These are phyloP conservation scores for Acanthopagrus latus DNA, from an alignment of 2,797 vertebrate species.

Conservation along the genomic window DNA sequence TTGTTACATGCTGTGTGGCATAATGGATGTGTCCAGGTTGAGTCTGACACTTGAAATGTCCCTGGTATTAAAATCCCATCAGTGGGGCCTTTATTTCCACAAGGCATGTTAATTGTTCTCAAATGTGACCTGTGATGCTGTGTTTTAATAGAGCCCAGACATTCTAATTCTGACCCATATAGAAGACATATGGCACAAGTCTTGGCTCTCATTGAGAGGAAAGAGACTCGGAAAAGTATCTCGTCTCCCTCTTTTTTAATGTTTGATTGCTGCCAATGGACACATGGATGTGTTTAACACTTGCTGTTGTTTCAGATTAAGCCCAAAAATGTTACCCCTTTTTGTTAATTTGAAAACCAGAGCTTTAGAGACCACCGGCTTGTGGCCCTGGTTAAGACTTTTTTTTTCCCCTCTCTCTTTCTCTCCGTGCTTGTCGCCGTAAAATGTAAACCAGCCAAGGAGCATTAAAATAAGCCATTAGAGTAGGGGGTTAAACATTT, in stretches of 20 bases:
- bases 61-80: slow-evolving; percentile 80
- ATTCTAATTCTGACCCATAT: slow-evolving; percentile 53
- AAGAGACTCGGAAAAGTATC: slow-evolving; percentile 64
- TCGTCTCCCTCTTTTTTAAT: slow-evolving; percentile 48
- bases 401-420: background rate
- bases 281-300: slow-evolving; percentile 79
- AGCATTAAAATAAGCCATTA: slow-evolving; percentile 69
- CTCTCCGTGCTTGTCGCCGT: slow-evolving; percentile 55
- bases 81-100: slow-evolving; percentile 46
- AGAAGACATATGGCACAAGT: slow-evolving; percentile 56
- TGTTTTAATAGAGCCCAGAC: slow-evolving; percentile 66
- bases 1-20: slow-evolving; percentile 70
- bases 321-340: slow-evolving; percentile 61
- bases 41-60: slow-evolving; percentile 79
- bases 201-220: slow-evolving; percentile 65
- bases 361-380: slow-evolving; percentile 60
- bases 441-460: slow-evolving; percentile 76
- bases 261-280: slow-evolving; percentile 69
- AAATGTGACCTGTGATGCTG: slow-evolving; percentile 77
- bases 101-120: slow-evolving; percentile 77
- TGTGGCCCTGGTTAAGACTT: slow-evolving; percentile 29
- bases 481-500: slow-evolving; percentile 71
- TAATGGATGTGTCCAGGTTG: slow-evolving; percentile 75
- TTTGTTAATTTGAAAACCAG: slow-evolving; percentile 70
- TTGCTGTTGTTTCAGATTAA: slow-evolving; percentile 76